These are phyloP conservation scores for Falco naumanni DNA, from an alignment of 2,797 vertebrate genomes.

Conservation along the genomic window DNA sequence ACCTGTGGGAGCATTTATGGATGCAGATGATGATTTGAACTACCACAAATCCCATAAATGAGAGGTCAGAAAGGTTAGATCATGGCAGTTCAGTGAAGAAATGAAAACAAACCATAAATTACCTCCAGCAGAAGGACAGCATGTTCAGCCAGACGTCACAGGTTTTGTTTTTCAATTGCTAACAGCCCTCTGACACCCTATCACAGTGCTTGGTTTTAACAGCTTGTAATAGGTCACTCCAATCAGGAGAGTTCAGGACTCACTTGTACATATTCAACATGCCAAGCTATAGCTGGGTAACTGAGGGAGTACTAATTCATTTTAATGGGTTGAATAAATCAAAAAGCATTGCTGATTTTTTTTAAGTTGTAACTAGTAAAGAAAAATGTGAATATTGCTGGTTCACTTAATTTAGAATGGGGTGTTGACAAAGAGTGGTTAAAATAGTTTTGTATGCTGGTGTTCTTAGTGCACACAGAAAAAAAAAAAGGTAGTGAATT, in stretches of 20 bases:
- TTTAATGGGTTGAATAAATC: background rate
- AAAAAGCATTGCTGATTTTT: background rate
- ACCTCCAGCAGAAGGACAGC: constrained; percentile 24
- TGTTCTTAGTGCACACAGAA: background rate
- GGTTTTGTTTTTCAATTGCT: constrained; percentile 25
- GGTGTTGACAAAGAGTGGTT: background rate
- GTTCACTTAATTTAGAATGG: background rate
- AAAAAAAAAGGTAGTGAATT: background rate
- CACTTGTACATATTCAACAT: background rate
- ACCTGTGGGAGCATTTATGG: constrained; percentile 53
- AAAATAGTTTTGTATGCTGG: constrained; percentile 1
- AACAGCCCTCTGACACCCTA: background rate
- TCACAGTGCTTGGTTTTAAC: background rate
- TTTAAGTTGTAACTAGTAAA: background rate
- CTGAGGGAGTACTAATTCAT: background rate
- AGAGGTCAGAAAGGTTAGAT: constrained; percentile 55
- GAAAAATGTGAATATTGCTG: background rate
- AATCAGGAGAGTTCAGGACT: background rate
- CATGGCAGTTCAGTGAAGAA: constrained; percentile 33
- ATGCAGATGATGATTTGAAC: constrained; percentile 49
- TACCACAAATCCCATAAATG: constrained; percentile 32
- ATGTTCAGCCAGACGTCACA: constrained; percentile 43
- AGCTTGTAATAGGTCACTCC: background rate
- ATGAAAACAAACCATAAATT: constrained; percentile 69
- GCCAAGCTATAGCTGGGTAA: background rate